Base-by-base conservation (phyloP, 2,797 vertebrate genomes). In the Chloroceryle amazona region DNA sequence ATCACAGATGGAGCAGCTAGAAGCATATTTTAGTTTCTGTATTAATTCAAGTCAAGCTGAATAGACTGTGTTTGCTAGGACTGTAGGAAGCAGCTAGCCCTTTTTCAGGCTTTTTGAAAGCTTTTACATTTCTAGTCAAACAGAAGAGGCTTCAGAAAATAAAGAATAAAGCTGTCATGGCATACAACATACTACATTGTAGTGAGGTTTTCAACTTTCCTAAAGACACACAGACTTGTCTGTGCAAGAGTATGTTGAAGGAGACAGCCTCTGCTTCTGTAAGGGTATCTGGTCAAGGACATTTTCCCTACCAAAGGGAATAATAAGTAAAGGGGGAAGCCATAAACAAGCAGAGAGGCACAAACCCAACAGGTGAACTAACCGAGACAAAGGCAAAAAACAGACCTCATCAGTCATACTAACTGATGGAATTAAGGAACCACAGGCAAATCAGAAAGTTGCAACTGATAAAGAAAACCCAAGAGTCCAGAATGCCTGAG, bases 21-120 rank as follows among this genome's bases (percentile, higher is more conserved):
- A 95, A 91, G 51, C 39, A 16, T 87, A 52, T 95, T 97, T 96
- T 96, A 95, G 94, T 95, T 96, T 96, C 86, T 89, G 47, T 57
- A 52, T 91, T 84, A 83, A 88, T 83, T 79, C 44, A 81, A 57
- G 66, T 81, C 4, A 19, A 92, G 62, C 35, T 86, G 80, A 95
- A 95, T 49, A 88, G 82, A 74, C 25, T 35, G 37, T 70, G 46
- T 91, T 97, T 90, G 54, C 49, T 67, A 42, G 70, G 75, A 81
- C 68, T 68, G 42, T 54, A 91, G 78, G 81, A 96, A 96, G 66
- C 26, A 96, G 92, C 78, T 92, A 78, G 91, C 91, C 7, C n/a
- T 95, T 66, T 58, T 94, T 49, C 94, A 91, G 86, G 28, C 20
- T 76, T 96, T 93, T 39, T 54, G 41, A 91, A 91, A 83, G 55